These are phyloP conservation scores for Idaea straminata DNA, from an alignment of 2,888 invertebrate genomes.

Conservation along the genomic window DNA sequence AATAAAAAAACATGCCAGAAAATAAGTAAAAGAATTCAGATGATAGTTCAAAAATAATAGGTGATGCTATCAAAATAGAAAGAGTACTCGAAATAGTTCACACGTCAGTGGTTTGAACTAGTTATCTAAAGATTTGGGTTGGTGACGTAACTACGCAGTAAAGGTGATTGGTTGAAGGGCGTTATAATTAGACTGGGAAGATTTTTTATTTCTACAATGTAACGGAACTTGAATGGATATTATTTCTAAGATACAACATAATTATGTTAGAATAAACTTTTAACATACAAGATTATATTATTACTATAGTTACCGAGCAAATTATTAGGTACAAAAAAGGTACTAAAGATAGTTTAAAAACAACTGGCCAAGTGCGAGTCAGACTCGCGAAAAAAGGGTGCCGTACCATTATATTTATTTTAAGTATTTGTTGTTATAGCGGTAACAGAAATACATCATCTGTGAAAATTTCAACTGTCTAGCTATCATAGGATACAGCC, in stretches of 20 bases:
- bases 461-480: too few relatives aligned
- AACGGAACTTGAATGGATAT: neutral
- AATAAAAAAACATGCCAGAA: conserved; percentile 38
- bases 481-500: too few relatives aligned
- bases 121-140: conserved; percentile 43
- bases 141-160: conserved; percentile 47
- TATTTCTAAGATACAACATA: neutral
- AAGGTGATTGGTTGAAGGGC: conserved; percentile 30
- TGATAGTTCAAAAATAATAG: conserved; percentile 67
- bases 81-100: conserved; percentile 64
- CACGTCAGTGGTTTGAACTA: conserved; percentile 61
- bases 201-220: neutral
- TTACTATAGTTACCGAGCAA: too few relatives aligned
- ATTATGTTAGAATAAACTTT: too few relatives aligned
- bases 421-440: too few relatives aligned
- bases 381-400: too few relatives aligned
- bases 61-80: conserved; percentile 65
- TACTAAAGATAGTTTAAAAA: too few relatives aligned
- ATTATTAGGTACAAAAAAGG: too few relatives aligned
- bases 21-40: conserved; percentile 53
- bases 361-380: too few relatives aligned
- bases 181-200: conserved; percentile 23
- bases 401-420: too few relatives aligned
- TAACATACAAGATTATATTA: too few relatives aligned
- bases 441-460: too few relatives aligned